Conservation (phyloP, 2,113 vertebrate species). For the Orthonyx spaldingii region DNA sequence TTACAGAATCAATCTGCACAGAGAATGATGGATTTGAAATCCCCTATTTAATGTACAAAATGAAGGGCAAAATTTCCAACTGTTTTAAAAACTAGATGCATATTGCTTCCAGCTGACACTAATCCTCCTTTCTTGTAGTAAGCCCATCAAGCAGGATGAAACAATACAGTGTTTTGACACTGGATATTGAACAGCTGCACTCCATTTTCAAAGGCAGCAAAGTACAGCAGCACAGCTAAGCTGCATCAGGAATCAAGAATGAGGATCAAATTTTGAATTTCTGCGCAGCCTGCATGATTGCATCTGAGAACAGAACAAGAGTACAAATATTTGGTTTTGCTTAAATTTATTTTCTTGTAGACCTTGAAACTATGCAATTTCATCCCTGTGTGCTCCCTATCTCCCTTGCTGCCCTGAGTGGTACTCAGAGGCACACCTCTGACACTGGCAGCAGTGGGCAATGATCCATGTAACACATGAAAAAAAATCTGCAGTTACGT, state of each 20-base stretch:
- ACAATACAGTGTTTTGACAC: background rate
- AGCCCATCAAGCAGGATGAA: background rate
- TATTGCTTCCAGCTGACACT: slow-evolving; percentile 11
- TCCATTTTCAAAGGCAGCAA: background rate
- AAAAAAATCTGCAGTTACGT: background rate
- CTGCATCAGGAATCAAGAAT: background rate
- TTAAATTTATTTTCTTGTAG: background rate
- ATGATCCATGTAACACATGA: background rate
- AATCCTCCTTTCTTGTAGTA: background rate
- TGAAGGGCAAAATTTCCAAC: slow-evolving; percentile 14
- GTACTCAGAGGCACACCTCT: background rate
- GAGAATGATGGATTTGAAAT: background rate
- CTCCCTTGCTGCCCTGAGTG: background rate
- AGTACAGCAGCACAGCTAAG: background rate
- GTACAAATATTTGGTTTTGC: background rate
- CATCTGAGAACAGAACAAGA: background rate
- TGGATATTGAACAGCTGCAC: background rate
- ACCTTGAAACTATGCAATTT: background rate
- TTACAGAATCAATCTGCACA: background rate
- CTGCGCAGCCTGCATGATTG: background rate
- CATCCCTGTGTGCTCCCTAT: background rate
- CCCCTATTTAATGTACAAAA: background rate
- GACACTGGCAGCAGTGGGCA: background rate
- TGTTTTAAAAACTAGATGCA: background rate
- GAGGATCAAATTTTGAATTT: background rate